phyloP scores from a whole-genome alignment of 2,888 invertebrate species.

The Andrena chrysosceles region DNA sequence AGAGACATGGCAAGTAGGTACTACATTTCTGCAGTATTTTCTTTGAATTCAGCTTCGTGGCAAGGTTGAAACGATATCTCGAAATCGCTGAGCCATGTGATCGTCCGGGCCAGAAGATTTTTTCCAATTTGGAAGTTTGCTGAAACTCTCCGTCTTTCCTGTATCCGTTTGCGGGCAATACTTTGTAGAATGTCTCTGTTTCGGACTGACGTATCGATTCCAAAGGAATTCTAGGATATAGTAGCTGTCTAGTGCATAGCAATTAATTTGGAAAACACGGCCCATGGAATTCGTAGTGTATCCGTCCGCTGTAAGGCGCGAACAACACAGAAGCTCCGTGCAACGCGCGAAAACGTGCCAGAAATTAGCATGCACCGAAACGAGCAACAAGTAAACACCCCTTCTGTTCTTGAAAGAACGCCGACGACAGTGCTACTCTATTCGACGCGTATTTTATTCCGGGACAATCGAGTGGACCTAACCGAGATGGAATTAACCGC shows the following conservation, averaged over 20 bases:
- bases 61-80: background rate
- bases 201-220: background rate
- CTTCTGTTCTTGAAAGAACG: background rate
- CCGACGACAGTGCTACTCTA: background rate
- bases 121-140: slow-evolving; percentile 18
- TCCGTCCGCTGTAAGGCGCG: background rate
- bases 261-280: too few species aligned
- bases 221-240: background rate
- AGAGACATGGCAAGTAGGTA: background rate
- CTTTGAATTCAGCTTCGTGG: slow-evolving; percentile 30
- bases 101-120: background rate
- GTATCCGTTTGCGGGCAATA: background rate
- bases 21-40: slow-evolving; percentile 38
- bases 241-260: too few species aligned
- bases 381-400: slow-evolving; percentile 49
- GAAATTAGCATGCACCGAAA: slow-evolving; percentile 48
- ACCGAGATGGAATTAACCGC: too few species aligned
- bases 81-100: slow-evolving; percentile 14
- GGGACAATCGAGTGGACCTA: slow-evolving; percentile 46
- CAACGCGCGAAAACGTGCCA: background rate
- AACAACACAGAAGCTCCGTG: background rate
- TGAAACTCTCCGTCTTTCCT: background rate
- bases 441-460: slow-evolving; percentile 38
- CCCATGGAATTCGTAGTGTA: background rate
- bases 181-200: background rate